These are phyloP conservation scores for Pegea sp. DNA, from an alignment of 23 tunicate genomes.

Conservation along the genomic window DNA sequence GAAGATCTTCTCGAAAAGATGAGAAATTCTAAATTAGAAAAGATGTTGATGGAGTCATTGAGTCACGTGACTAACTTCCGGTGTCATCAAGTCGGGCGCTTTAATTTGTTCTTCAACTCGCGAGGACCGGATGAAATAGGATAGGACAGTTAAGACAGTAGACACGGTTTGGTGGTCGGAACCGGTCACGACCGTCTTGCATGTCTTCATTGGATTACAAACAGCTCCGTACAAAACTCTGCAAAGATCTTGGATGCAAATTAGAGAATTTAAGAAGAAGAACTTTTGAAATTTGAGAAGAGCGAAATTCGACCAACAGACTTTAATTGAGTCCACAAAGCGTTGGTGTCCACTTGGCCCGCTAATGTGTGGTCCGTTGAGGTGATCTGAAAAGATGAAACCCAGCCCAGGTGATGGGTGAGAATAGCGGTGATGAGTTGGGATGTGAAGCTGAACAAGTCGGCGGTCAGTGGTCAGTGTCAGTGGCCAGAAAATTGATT, in stretches of 20 bases:
- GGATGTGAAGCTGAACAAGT: slow-evolving; percentile 35
- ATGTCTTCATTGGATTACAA: slow-evolving; percentile 60
- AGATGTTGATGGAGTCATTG: too few species aligned
- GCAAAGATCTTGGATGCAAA: too few species aligned
- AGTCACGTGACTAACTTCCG: slow-evolving; percentile 33
- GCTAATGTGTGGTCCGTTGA: too few species aligned
- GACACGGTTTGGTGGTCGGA: slow-evolving; percentile 50
- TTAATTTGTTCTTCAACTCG: slow-evolving; percentile 24
- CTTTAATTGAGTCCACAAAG: slow-evolving; percentile 88
- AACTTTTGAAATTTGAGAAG: background rate
- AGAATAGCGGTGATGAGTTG: slow-evolving; percentile 45
- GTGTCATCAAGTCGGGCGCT: slow-evolving; percentile 44
- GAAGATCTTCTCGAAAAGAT: too few species aligned
- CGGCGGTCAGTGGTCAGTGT: too few species aligned
- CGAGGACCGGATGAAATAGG: slow-evolving; percentile 71
- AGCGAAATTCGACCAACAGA: too few species aligned
- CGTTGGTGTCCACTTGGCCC: too few species aligned
- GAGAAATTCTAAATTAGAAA: too few species aligned
- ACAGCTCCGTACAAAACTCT: slow-evolving; percentile 93
- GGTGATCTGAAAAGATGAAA: too few species aligned
- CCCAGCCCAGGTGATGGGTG: slow-evolving; percentile 87
- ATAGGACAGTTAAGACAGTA: slow-evolving; percentile 39
- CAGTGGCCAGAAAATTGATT: too few species aligned
- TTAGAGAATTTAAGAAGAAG: background rate
- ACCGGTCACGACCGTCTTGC: slow-evolving; percentile 66